Evolutionary conservation across 2,797 vertebrate species (phyloP).

Genomic region (Smutsia gigantea): DNA sequence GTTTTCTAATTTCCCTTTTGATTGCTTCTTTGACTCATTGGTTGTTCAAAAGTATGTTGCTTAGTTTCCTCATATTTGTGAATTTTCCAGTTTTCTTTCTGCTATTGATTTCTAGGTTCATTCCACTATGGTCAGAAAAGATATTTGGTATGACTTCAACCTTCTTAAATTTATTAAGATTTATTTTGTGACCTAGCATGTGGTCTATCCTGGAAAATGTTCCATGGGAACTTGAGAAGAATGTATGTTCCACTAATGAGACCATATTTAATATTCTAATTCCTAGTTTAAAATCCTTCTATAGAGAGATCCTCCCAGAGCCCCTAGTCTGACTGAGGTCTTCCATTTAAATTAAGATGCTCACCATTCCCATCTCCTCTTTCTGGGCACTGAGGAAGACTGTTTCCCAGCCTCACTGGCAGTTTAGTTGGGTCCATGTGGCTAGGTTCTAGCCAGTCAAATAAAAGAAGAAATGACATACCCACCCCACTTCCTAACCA

Average conservation of each 20-base stretch:
- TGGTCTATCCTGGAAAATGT: background rate
- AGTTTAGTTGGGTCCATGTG: background rate
- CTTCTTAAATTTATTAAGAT: conserved; percentile 10
- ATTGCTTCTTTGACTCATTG: background rate
- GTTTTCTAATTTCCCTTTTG: background rate
- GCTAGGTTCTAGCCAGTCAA: background rate
- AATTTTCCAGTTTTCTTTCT: background rate
- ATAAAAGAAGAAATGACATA: conserved; percentile 17
- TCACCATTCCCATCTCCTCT: background rate
- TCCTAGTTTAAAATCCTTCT: background rate
- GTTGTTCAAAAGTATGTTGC: background rate
- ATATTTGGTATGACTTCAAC: background rate
- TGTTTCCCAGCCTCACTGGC: background rate
- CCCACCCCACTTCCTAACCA: background rate
- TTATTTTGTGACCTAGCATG: background rate
- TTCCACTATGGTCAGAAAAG: background rate
- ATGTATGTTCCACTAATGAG: background rate
- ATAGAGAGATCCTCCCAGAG: background rate
- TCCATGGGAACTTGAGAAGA: background rate
- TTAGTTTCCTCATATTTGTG: background rate
- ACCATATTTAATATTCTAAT: conserved; percentile 62
- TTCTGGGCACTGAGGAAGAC: background rate
- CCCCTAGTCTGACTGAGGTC: background rate
- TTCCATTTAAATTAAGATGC: conserved; percentile 13
- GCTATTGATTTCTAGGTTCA: conserved; percentile 26